Percentiles rank a stretch among this genome's conserved stretches.
phyloP scores from a whole-genome alignment of 2,888 invertebrate species.

The Blastobasis lacticolella region DNA sequence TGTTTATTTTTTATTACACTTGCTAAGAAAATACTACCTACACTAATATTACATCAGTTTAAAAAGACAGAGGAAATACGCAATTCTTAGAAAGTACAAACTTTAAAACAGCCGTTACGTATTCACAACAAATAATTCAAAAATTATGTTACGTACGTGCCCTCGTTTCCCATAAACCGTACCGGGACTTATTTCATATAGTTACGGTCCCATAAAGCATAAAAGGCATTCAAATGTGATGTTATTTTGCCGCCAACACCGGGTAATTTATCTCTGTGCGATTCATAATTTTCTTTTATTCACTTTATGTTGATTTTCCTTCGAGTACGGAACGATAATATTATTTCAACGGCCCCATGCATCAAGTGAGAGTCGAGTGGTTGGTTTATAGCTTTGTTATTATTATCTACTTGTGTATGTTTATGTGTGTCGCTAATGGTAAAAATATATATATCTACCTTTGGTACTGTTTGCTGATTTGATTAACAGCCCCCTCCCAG shows the following conservation, averaged over 20 bases:
- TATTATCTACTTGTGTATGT: constrained; percentile 23
- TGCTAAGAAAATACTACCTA: no score
- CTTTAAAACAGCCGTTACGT: constrained; percentile 1
- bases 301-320: constrained; percentile 75
- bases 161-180: constrained; percentile 62
- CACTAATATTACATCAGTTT: no score
- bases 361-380: constrained; percentile 41
- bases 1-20: no score
- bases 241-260: constrained; percentile 74
- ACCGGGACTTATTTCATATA: constrained; percentile 68
- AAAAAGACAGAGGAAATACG: no score
- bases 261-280: constrained; percentile 72
- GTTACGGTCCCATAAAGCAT: constrained; percentile 71
- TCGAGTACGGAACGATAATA: constrained; percentile 66
- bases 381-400: constrained; percentile 63
- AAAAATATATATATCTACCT: not conserved
- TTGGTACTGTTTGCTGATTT: no score
- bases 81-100: not conserved
- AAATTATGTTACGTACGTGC: constrained; percentile 69
- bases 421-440: not conserved
- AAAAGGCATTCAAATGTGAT: constrained; percentile 74
- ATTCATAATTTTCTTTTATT: constrained; percentile 76
- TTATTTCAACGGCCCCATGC: constrained; percentile 71
- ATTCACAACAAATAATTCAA: constrained; percentile 53
- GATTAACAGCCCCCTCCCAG: no score